Percentiles rank a stretch among this genome's conserved stretches.
These are phyloP conservation scores for Tachypleus tridentatus DNA, from an alignment of 1,140 invertebrate species.

Conservation along the genomic window DNA sequence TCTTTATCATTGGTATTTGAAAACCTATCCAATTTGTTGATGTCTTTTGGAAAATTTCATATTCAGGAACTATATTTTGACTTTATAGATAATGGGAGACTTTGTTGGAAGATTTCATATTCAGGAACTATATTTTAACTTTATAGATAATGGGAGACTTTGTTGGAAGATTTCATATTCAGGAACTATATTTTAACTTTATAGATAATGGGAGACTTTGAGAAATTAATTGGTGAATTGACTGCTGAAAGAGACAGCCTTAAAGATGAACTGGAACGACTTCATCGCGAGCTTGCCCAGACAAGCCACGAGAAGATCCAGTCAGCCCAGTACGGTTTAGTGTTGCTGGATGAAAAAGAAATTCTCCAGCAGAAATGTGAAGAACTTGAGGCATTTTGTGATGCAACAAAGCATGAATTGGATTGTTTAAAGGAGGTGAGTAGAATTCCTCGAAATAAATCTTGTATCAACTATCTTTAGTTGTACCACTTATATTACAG, in stretches of 20 bases:
- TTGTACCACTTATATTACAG: slow-evolving; percentile 74
- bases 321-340: slow-evolving; percentile 91
- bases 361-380: slow-evolving; percentile 67
- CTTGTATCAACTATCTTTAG: slow-evolving; percentile 43
- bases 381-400: slow-evolving; percentile 63
- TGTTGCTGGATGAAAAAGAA: slow-evolving; percentile 85
- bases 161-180: too few relatives aligned
- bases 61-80: too few relatives aligned
- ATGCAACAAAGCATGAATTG: slow-evolving; percentile 79
- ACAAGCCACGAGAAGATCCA: slow-evolving; percentile 90
- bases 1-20: too few relatives aligned
- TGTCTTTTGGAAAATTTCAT: too few relatives aligned
- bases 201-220: too few relatives aligned
- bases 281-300: slow-evolving; percentile 79
- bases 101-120: too few relatives aligned
- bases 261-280: slow-evolving; percentile 61
- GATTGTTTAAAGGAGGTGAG: slow-evolving; percentile 88
- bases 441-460: slow-evolving; percentile 1
- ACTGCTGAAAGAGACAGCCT: slow-evolving; percentile 10
- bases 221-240: background rate
- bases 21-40: too few relatives aligned
- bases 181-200: too few relatives aligned
- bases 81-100: too few relatives aligned
- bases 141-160: too few relatives aligned
- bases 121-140: too few relatives aligned